A percentile compares a stretch with the other conserved stretches of the same genome.
Conservation (phyloP, 1,140 invertebrate genomes). For the Apolygus lucorum region DNA sequence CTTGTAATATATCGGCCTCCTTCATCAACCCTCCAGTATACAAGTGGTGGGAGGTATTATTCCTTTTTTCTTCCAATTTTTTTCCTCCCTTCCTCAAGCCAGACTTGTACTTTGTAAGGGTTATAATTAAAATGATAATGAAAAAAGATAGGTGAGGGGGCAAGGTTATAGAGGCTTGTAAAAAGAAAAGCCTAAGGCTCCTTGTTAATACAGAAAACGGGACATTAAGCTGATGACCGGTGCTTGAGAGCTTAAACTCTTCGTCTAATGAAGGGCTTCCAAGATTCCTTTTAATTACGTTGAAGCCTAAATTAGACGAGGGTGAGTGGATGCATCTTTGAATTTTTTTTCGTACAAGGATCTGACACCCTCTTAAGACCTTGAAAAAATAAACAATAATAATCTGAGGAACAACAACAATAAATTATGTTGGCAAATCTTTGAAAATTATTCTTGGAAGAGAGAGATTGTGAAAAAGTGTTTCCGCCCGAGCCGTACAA, state of each 20-base stretch:
- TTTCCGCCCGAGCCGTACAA: too few relatives aligned
- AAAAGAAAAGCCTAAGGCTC: background rate
- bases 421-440: too few relatives aligned
- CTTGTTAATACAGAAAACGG: conserved; percentile 14
- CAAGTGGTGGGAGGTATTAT: background rate
- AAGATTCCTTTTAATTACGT: conserved; percentile 17
- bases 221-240: conserved; percentile 13
- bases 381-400: too few relatives aligned
- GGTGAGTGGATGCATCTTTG: background rate
- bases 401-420: too few relatives aligned
- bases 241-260: conserved; percentile 9
- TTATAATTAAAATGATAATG: conserved; percentile 11
- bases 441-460: too few relatives aligned
- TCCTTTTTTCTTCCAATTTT: background rate
- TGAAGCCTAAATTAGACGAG: conserved; percentile 8
- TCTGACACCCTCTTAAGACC: too few relatives aligned
- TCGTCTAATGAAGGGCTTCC: conserved; percentile 8
- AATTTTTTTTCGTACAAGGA: background rate
- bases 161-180: background rate
- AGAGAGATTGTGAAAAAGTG: too few relatives aligned
- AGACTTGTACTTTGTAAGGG: background rate
- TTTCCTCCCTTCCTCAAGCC: too few relatives aligned
- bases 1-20: background rate
- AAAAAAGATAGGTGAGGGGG: background rate
- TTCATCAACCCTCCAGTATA: background rate